Conservation (phyloP, 2,113 vertebrate genomes). For the Mesocricetus auratus region DNA sequence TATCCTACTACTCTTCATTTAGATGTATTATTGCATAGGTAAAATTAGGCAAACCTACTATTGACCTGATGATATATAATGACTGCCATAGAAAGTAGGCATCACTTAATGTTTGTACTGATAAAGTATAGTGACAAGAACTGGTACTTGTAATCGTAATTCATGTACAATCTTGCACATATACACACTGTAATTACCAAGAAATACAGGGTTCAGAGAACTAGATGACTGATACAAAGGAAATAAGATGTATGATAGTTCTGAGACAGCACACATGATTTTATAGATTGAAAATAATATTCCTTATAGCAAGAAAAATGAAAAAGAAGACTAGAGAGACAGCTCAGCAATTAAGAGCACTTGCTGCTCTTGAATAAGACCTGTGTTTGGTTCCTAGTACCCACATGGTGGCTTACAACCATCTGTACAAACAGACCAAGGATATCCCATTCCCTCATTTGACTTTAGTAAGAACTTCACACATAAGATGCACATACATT, state of each 20-base stretch:
- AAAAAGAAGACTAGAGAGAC: neutral
- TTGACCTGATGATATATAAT: conserved; percentile 22
- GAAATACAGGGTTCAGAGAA: neutral
- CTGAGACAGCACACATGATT: neutral
- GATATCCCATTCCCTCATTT: neutral
- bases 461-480: neutral
- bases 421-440: neutral
- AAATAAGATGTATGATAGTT: neutral
- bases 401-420: neutral
- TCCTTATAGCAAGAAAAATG: neutral
- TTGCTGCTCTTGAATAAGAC: neutral
- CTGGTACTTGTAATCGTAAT: neutral
- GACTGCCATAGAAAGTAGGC: neutral
- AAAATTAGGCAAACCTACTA: conserved; percentile 9
- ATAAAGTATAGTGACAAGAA: neutral
- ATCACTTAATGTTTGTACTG: neutral
- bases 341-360: neutral
- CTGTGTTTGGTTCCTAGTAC: neutral
- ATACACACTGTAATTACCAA: neutral
- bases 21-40: neutral
- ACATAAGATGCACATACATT: neutral
- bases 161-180: neutral
- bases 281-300: neutral
- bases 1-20: neutral
- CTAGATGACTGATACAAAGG: neutral